phyloP scores from a whole-genome alignment of 2,888 invertebrate species.

The Drosophila meridionalis region DNA sequence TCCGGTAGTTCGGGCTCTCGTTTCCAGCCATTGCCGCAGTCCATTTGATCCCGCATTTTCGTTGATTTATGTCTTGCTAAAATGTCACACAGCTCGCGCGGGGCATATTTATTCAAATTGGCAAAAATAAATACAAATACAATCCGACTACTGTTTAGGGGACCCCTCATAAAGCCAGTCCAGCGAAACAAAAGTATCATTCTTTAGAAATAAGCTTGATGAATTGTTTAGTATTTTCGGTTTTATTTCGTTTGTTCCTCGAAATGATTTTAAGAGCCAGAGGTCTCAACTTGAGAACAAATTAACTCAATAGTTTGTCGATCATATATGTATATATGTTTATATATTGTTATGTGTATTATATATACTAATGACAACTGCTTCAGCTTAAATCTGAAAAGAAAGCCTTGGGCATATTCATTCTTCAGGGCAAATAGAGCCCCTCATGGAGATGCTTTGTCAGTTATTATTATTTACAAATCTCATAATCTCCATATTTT shows the following conservation, averaged over 20 bases:
- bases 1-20: constrained; percentile 44
- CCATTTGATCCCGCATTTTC: constrained; percentile 79
- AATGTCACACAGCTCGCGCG: constrained; percentile 57
- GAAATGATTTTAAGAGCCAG: constrained; percentile 11
- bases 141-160: constrained; percentile 27
- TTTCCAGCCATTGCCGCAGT: constrained; percentile 43
- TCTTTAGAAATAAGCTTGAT: constrained; percentile 45
- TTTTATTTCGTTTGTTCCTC: constrained; percentile 9
- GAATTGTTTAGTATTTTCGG: constrained; percentile 24
- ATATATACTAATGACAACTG: neutral
- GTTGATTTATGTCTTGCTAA: constrained; percentile 81
- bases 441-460: neutral
- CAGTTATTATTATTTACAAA: neutral
- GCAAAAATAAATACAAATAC: constrained; percentile 21
- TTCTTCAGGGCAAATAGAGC: neutral
- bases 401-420: neutral
- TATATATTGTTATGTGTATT: neutral
- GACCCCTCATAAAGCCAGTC: constrained; percentile 22
- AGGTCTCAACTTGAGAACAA: neutral
- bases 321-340: neutral
- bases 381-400: neutral
- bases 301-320: neutral
- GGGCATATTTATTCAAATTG: constrained; percentile 51
- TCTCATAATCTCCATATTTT: neutral
- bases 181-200: constrained; percentile 36